These are phyloP conservation scores for Serrognathus titanus DNA, from an alignment of 2,888 invertebrate genomes.

Conservation along the genomic window DNA sequence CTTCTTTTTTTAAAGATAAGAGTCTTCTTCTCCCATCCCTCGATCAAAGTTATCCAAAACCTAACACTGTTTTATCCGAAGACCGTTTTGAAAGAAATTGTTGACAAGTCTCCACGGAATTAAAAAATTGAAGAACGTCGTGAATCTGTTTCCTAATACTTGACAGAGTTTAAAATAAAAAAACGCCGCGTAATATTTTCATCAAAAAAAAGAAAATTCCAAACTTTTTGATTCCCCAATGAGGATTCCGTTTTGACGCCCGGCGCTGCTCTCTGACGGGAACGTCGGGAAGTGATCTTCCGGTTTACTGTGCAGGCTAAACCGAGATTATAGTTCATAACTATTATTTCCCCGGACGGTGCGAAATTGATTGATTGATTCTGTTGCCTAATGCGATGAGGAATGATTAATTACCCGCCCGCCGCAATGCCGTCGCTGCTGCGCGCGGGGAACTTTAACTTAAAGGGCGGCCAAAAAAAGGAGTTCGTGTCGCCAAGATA, in stretches of 20 bases:
- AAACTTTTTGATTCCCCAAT: no score
- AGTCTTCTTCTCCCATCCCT: no score
- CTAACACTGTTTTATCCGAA: no score
- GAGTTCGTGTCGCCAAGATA: neutral
- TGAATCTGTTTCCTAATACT: no score
- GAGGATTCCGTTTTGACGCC: neutral
- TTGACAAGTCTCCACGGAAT: no score
- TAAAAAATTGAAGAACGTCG: no score
- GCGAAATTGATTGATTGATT: constrained; percentile 32
- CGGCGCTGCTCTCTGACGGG: constrained; percentile 7
- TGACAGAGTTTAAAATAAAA: no score
- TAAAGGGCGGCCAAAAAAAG: constrained; percentile 17
- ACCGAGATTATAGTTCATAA: constrained; percentile 33
- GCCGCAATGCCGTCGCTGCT: neutral
- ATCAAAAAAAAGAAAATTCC: no score
- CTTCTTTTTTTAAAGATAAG: no score
- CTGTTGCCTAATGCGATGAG: constrained; percentile 17
- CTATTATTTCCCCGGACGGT: constrained; percentile 30
- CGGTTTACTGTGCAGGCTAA: constrained; percentile 1
- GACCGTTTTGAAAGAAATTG: no score
- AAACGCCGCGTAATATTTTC: no score
- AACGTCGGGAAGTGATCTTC: constrained; percentile 13
- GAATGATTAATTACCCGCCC: constrained; percentile 12
- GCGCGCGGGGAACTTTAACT: constrained; percentile 24
- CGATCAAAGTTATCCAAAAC: no score